Evolutionary conservation across 2,888 invertebrate genomes (phyloP), one percentile per base, ranked within the genome.

Genomic region (Caenorhabditis sp.): DNA sequence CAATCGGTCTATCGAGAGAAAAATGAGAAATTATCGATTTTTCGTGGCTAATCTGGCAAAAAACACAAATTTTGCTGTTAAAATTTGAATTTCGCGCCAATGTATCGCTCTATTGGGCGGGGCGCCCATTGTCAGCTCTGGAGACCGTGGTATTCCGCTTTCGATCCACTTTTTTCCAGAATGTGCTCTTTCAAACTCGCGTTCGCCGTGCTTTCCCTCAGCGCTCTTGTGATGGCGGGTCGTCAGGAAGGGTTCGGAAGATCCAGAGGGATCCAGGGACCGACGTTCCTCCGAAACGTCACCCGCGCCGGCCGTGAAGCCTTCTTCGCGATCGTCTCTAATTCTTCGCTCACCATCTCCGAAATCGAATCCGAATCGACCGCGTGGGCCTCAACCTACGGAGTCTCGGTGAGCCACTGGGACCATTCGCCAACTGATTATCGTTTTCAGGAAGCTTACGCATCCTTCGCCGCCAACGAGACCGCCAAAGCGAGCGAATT

Each of bases 261-360:
- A 32, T 50, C 24, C n/a, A 74, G 71, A 13, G 50, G 58, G 26
- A n/a, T n/a, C n/a, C 48, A 41, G 6, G 39, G 55, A 22, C 68
- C 61, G 20, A 71, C 81, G 17, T 81, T 74, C 66, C 75, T 81
- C 43, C 70, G 50, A 48, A 76, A 76, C 37, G 75, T 76, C 26
- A 73, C 73, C 22, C 56, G 70, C 24, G 62, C 71, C 9, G 78
- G 48, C 9, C 35, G 53, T 11, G 24, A 65, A 53, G 65, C 72
- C 3, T 78, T 45, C 63, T 74, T 76, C 45, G 70, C 46, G 20
- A 78, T 80, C 53, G 58, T 70, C 41, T 62, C 56, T 8, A 80
- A 78, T 30, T 43, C 61, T 26, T 66, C 63, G 27, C 55, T 66
- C 50, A 81, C 78, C 24, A 73, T 75, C 20, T 39, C 70, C 13